Base-by-base conservation (phyloP, 2,888 invertebrate species). In the Megalurothrips usitatus region DNA sequence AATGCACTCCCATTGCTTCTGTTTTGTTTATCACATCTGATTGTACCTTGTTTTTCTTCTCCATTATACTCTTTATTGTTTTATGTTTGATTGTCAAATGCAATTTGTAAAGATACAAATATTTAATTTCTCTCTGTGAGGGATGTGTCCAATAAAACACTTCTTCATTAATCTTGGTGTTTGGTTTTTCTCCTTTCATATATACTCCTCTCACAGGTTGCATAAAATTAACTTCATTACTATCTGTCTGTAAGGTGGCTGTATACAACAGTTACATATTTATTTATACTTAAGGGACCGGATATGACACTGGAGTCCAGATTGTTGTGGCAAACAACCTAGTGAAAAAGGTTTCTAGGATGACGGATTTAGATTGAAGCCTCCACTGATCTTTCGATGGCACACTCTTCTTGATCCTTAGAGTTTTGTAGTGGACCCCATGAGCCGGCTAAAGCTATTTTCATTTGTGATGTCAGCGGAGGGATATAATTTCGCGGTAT, bases 401-500 rank as follows among this genome's bases (percentile, higher is more conserved):
- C 19, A 17, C 58, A 26, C 23, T 75, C 68, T 26, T 75, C 68
- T 26, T 75, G 23, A 23, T 75, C 68, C 9, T 23, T 6, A 23
- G 68, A 12, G n/a, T 75, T 26, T 75, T 8, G 10, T 75, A 10
- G 23, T 12, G 68, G 26, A 26, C 68, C 68, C 68, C 68, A 75
- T 12, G 68, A 75, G 9, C 68, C 68, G 6, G 68, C 68, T 26
- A 75, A 12, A 75, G 68, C 68, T 26, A 75, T 91, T 87, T 94
- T 94, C 94, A 99, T 97, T 26, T 91, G 89, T 1, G 92, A 91
- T 63, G 94, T 94, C 80, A 99, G 89, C 0, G 94, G 94, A 0
- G 99, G 99, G 85, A 99, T 97, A 83, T 94, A 91, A 43, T 93
- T 91, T 11, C 98, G 92, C 0, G 99, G 99, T 85, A 99, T 93